A percentile compares a stretch with the other conserved stretches of the same genome.
These are phyloP conservation scores for Horisme vitalbata DNA, from an alignment of 2,888 invertebrate species.

Conservation along the genomic window DNA sequence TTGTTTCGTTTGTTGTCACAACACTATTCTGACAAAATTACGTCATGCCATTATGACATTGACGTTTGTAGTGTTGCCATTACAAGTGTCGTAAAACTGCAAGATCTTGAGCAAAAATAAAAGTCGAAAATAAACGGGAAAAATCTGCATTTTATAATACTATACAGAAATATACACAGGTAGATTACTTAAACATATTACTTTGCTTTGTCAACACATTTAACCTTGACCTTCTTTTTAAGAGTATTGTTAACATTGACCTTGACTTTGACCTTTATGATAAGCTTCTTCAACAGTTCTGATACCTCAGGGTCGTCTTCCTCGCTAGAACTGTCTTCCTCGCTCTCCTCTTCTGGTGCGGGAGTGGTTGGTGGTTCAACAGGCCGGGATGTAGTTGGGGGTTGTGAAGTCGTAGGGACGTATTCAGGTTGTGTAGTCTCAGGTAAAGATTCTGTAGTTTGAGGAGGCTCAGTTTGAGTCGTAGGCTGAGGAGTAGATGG, in stretches of 20 bases:
- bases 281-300: constrained; percentile 60
- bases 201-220: constrained; percentile 10
- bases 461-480: neutral
- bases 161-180: no score
- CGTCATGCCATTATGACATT: no score
- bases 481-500: constrained; percentile 4
- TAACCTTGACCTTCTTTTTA: constrained; percentile 40
- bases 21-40: no score
- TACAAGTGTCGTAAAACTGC: no score
- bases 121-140: no score
- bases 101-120: no score
- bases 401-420: neutral
- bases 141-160: no score
- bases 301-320: constrained; percentile 55
- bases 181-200: no score
- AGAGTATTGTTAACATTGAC: constrained; percentile 58
- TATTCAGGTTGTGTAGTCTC: constrained; percentile 5
- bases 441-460: neutral
- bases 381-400: constrained; percentile 5
- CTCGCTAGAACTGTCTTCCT: constrained; percentile 42
- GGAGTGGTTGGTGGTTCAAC: constrained; percentile 14
- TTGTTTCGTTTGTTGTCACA: no score
- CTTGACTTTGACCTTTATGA: constrained; percentile 68
- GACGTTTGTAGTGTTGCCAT: no score
- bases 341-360: constrained; percentile 38